phyloP scores from a whole-genome alignment of 1,140 invertebrate genomes.

The Popillia japonica region DNA sequence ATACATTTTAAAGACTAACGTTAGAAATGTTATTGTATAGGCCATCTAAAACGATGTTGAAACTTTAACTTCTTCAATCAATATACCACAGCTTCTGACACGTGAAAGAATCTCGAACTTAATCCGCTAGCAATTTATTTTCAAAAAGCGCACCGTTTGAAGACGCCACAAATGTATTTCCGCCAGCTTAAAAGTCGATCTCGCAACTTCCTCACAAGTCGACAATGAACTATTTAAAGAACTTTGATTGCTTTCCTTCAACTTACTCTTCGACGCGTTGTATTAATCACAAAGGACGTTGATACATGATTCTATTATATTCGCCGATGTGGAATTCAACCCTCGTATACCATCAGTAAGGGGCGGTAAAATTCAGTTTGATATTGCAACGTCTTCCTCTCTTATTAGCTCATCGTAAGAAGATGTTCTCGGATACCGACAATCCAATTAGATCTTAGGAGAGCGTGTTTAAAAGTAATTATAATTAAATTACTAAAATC shows the following conservation, averaged over 20 bases:
- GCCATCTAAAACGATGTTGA: too few relatives aligned
- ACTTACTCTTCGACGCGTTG: slow-evolving; percentile 15
- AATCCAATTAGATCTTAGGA: not conserved
- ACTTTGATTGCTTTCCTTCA: slow-evolving; percentile 30
- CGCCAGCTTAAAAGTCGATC: slow-evolving; percentile 28
- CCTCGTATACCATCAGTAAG: not conserved
- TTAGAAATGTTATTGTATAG: too few relatives aligned
- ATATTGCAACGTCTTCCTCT: not conserved
- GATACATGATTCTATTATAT: slow-evolving; percentile 35
- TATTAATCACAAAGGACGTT: slow-evolving; percentile 32
- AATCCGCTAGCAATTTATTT: not conserved
- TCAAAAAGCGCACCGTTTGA: not conserved
- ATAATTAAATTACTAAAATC: not conserved
- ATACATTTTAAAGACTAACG: too few relatives aligned
- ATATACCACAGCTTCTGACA: not conserved
- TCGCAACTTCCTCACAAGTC: not conserved
- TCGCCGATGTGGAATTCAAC: not conserved
- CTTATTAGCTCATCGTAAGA: not conserved
- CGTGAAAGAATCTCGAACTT: not conserved
- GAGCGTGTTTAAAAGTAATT: slow-evolving; percentile 1
- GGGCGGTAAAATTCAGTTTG: not conserved
- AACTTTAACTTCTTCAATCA: too few relatives aligned
- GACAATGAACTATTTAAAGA: slow-evolving; percentile 30
- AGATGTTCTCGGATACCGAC: not conserved
- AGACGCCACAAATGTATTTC: not conserved